These are phyloP conservation scores for Eristalinus aeneus DNA, from an alignment of 2,888 invertebrate genomes.

Conservation along the genomic window DNA sequence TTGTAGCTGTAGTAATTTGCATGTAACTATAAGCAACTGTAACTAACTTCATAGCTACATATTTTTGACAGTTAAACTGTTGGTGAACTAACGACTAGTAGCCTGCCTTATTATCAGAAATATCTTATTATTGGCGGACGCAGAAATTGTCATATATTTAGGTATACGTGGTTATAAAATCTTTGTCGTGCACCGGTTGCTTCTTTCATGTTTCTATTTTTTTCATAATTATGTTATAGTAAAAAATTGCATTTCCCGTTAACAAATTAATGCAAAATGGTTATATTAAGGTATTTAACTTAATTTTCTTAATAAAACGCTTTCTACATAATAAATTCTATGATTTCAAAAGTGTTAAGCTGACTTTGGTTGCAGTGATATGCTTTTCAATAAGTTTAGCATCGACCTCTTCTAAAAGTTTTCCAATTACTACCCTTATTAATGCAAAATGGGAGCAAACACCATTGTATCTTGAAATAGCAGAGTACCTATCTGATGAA, in stretches of 20 bases:
- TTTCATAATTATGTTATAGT: conserved; percentile 46
- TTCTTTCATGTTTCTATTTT: conserved; percentile 5
- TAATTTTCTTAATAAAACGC: neutral
- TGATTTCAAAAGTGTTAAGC: conserved; percentile 36
- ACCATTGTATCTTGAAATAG: conserved; percentile 94
- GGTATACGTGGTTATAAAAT: conserved; percentile 55
- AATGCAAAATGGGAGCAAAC: conserved; percentile 98
- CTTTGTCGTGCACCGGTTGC: conserved; percentile 35
- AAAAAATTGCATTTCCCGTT: neutral
- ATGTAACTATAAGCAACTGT: neutral
- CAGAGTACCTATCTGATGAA: conserved; percentile 92
- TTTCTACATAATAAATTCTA: neutral
- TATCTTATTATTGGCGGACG: neutral
- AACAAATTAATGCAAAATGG: conserved; percentile 30
- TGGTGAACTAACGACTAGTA: neutral
- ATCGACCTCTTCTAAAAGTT: conserved; percentile 78
- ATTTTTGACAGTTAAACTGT: neutral
- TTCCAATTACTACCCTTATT: conserved; percentile 92
- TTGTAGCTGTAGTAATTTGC: too few relatives aligned
- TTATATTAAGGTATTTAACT: conserved; percentile 39
- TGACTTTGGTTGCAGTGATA: conserved; percentile 21
- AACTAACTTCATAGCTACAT: neutral
- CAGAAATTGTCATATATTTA: conserved; percentile 16
- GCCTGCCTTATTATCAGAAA: neutral
- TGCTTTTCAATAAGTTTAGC: conserved; percentile 17